phyloP scores from a whole-genome alignment of 1,140 invertebrate genomes.

The Drosophila miranda region DNA sequence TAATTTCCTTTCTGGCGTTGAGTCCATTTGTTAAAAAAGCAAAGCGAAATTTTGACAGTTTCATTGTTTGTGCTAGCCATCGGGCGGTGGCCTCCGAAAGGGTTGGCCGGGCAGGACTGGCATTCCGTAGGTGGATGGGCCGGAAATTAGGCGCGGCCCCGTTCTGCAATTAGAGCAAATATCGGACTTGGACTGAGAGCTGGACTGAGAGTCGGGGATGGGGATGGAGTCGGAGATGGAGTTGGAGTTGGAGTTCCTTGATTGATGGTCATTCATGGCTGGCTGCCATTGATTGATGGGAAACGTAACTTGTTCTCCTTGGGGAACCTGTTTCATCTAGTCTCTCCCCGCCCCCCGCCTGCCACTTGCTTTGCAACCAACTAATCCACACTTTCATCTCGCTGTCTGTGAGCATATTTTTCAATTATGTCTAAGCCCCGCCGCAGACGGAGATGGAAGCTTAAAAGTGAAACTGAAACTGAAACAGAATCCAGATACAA shows the following conservation, averaged over 20 bases:
- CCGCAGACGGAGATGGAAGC: constrained; percentile 3
- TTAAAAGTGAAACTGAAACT: constrained; percentile 1
- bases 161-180: constrained; percentile 65
- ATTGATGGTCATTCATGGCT: constrained; percentile 51
- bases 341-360: too few species aligned
- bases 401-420: constrained; percentile 56
- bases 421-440: constrained; percentile 54
- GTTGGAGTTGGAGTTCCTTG: constrained; percentile 21
- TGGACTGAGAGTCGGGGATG: too few species aligned
- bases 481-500: constrained; percentile 30
- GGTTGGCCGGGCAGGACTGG: constrained; percentile 28
- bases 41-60: constrained; percentile 54
- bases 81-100: constrained; percentile 17
- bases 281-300: constrained; percentile 57
- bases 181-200: background rate
- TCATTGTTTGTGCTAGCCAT: constrained; percentile 41
- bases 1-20: constrained; percentile 50
- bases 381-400: constrained; percentile 76
- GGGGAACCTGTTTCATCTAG: background rate
- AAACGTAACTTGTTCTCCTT: background rate
- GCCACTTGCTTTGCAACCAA: constrained; percentile 26
- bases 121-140: background rate
- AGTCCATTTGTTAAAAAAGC: constrained; percentile 69
- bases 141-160: constrained; percentile 48
- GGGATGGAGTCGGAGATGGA: too few species aligned